phyloP scores from a whole-genome alignment of 2,888 invertebrate genomes.

The Cyrtodaria siliqua region DNA sequence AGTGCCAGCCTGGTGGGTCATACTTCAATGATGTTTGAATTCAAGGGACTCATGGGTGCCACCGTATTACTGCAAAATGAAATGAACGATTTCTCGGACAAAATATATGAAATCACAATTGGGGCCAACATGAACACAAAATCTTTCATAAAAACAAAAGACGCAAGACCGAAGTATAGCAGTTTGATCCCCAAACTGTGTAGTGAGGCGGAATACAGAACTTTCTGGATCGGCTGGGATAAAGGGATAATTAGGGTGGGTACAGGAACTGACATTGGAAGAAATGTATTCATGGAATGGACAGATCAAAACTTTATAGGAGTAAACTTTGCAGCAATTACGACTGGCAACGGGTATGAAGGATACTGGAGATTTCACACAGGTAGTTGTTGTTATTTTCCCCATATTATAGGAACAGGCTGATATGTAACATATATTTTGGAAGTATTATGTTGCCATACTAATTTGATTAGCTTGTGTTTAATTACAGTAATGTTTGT shows the following conservation, averaged over 20 bases:
- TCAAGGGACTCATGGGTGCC: slow-evolving; percentile 25
- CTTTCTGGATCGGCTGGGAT: slow-evolving; percentile 39
- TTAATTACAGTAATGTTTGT: too few relatives aligned
- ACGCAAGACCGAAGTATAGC: slow-evolving; percentile 4
- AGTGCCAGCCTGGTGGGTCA: too few relatives aligned
- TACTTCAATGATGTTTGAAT: slow-evolving; percentile 14
- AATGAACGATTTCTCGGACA: background rate
- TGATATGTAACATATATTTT: too few relatives aligned
- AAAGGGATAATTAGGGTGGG: slow-evolving; percentile 33
- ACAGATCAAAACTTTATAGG: background rate
- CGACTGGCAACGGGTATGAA: slow-evolving; percentile 3
- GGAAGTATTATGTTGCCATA: too few relatives aligned
- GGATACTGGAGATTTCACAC: slow-evolving; percentile 33
- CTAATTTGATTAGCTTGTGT: too few relatives aligned
- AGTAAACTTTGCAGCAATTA: background rate
- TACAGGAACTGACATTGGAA: slow-evolving; percentile 7
- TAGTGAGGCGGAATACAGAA: slow-evolving; percentile 19
- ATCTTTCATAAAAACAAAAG: slow-evolving; percentile 14
- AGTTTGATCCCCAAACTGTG: slow-evolving; percentile 10
- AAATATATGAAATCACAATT: slow-evolving; percentile 15
- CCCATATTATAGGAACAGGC: too few relatives aligned
- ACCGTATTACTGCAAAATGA: slow-evolving; percentile 13
- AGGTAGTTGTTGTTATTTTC: too few relatives aligned
- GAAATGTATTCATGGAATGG: slow-evolving; percentile 28
- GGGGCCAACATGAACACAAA: slow-evolving; percentile 20